Base-by-base conservation (phyloP, 2,113 vertebrate genomes). In the Pseudorectes ferrugineus region DNA sequence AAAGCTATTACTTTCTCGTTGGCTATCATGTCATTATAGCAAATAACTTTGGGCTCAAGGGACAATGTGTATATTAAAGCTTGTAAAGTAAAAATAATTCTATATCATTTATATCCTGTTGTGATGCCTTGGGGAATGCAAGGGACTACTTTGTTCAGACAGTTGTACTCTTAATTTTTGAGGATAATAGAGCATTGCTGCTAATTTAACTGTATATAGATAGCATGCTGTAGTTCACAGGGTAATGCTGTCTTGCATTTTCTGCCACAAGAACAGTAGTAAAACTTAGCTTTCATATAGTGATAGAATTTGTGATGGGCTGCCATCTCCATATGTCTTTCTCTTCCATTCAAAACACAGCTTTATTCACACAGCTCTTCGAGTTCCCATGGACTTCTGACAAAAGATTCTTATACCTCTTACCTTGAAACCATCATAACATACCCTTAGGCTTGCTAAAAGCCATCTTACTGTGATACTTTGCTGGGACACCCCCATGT, bases 1-100 rank as follows among this genome's bases (percentile, higher is more conserved):
- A 95, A 78, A 95, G 77, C 94, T 95, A 71, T 96, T 95, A 67
- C 92, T 93, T 93, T 82, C 90, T 92, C 52, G 55, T 92, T 94
- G 89, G 85, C 81, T 93, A 38, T 62, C 67, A 7, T 85, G 84
- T 94, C 67, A 25, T 94, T 94, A 88, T 25, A 86, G 72, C 54
- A 71, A 94, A 91, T 92, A 93, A 91, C 81, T 95, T 76, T 55
- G 86, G 59, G 91, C 93, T 79, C 71, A 71, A 82, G 91, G 70
- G 86, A 85, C 70, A 78, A 85, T 70, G 42, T 87, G 38, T 91
- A 65, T 93, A 92, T 96, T 96, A 95, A 96, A 93, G 58, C 75
- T 83, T 94, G 85, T 72, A 88, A 96, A 77, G 62, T 92, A 95
- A 97, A 96, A 96, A 92, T 84, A 70, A 95, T 92, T 77, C 70